Percentiles rank a stretch among this genome's conserved stretches.
Conservation (phyloP, 2,113 vertebrate genomes). For the Mystacornis crossleyi region DNA sequence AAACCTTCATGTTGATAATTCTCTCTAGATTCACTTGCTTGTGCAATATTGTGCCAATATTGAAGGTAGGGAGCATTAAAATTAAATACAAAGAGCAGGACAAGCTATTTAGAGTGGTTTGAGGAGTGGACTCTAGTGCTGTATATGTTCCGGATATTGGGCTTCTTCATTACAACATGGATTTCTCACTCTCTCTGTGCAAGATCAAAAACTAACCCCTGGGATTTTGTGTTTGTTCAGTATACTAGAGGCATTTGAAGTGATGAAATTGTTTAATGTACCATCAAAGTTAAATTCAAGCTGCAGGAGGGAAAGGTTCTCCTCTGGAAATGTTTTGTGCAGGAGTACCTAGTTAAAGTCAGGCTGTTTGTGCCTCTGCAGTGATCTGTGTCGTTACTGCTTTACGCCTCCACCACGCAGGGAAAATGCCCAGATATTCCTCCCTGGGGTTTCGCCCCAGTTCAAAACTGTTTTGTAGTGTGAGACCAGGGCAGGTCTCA, state of each 20-base stretch:
- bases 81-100: not conserved
- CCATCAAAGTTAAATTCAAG: not conserved
- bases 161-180: accelerated
- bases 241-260: not conserved
- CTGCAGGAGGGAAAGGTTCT: not conserved
- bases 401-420: not conserved
- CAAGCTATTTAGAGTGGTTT: not conserved
- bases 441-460: not conserved
- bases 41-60: not conserved
- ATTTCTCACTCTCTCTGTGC: not conserved
- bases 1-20: not conserved
- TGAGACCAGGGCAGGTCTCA: not conserved
- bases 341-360: not conserved
- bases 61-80: not conserved
- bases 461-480: not conserved
- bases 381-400: not conserved
- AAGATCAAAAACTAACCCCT: not conserved
- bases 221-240: not conserved
- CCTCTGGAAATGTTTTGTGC: not conserved
- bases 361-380: not conserved
- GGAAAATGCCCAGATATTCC: not conserved
- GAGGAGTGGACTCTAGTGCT: not conserved
- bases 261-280: not conserved
- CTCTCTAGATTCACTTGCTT: not conserved
- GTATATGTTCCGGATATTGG: accelerated